phyloP scores from a whole-genome alignment of 2,113 vertebrate genomes.

The Campylorhamphus procurvoides region DNA sequence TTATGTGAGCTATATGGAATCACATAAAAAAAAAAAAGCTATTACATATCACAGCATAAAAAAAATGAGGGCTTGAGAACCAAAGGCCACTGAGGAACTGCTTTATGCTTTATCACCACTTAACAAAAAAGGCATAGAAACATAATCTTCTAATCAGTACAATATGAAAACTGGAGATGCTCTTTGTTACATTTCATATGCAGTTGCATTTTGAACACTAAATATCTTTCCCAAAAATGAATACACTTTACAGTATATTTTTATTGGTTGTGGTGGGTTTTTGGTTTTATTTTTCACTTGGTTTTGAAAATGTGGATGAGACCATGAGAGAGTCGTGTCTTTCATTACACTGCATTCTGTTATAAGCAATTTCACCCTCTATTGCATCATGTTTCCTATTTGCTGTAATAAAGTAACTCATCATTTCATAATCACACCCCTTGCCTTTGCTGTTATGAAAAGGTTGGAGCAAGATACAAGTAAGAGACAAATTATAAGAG shows the following conservation, averaged over 20 bases:
- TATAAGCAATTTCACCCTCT: background rate
- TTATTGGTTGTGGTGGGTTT: background rate
- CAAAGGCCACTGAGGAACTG: background rate
- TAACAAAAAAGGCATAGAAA: conserved; percentile 10
- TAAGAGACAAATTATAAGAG: background rate
- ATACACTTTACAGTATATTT: background rate
- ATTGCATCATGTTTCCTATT: background rate
- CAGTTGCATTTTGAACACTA: background rate
- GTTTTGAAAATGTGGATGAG: background rate
- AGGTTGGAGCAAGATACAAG: background rate
- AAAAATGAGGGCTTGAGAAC: background rate
- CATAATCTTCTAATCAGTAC: background rate
- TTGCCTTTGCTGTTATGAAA: background rate
- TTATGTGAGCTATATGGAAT: background rate
- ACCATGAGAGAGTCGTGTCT: background rate
- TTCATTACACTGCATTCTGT: background rate
- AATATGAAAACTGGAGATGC: background rate
- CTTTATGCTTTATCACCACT: background rate
- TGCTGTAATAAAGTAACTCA: background rate
- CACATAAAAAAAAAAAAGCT: background rate
- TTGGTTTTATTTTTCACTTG: background rate
- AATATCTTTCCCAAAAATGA: background rate
- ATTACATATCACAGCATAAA: background rate
- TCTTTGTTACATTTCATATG: background rate
- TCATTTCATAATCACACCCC: background rate